Evolutionary conservation across 1,140 invertebrate genomes (phyloP).

Genomic region (Sycophaga agraensis): DNA sequence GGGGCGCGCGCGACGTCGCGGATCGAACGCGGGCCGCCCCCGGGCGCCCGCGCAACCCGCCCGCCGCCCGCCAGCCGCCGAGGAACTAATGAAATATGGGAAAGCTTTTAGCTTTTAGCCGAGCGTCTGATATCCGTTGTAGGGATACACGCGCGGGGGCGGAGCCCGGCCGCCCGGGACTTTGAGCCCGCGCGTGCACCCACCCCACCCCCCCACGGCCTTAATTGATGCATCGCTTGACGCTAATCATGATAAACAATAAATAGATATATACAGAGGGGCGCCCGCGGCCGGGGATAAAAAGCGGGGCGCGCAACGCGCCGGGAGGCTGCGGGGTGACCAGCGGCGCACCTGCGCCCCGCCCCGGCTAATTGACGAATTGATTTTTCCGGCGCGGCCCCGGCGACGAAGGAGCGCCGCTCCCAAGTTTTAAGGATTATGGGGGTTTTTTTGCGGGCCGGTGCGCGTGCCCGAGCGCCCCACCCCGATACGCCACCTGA

Average conservation of each 20-base stretch:
- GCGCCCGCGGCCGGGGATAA: background rate
- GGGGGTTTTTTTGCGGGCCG: background rate
- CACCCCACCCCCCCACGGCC: slow-evolving; percentile 11
- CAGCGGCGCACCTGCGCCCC: too few relatives aligned
- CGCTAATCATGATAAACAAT: slow-evolving; percentile 51
- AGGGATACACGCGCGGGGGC: background rate
- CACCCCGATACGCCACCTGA: background rate
- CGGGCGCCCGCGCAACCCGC: too few relatives aligned
- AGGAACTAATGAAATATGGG: slow-evolving; percentile 55
- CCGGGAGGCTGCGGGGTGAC: too few relatives aligned
- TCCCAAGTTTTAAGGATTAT: background rate
- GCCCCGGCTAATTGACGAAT: slow-evolving; percentile 26
- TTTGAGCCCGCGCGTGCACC: slow-evolving; percentile 25
- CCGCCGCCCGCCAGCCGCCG: slow-evolving; percentile 16
- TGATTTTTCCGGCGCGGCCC: slow-evolving; percentile 13
- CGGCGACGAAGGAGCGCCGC: background rate
- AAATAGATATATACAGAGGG: slow-evolving; percentile 44
- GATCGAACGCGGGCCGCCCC: slow-evolving; percentile 15
- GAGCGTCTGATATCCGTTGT: slow-evolving; percentile 48
- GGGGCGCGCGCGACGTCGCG: slow-evolving; percentile 3
- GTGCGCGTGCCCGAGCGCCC: background rate
- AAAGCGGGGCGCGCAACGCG: background rate
- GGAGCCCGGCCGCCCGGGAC: background rate
- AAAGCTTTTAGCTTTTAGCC: slow-evolving; percentile 56
- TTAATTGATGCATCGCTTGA: slow-evolving; percentile 51